Conservation (phyloP, 64 coral and sea anemone species). For the Dendrophyllia cribrosa region DNA sequence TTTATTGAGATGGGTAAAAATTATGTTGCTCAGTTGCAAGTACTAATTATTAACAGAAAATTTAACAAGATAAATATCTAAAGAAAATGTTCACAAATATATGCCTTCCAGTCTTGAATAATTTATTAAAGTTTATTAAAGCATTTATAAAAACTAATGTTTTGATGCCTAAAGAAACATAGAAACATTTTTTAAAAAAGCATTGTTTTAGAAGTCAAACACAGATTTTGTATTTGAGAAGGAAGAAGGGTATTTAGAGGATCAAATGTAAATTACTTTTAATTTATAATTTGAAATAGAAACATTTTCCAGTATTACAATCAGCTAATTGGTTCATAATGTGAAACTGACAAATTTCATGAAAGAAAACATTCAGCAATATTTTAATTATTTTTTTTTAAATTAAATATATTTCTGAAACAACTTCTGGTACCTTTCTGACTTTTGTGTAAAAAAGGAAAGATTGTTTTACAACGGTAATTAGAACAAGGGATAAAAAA, state of each 20-base stretch:
- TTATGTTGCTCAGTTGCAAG: not conserved
- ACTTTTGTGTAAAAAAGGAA: not conserved
- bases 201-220: no score
- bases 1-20: not conserved
- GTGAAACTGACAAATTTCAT: conserved; percentile 1
- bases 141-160: no score
- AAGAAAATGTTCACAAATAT: not conserved
- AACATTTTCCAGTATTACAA: not conserved
- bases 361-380: not conserved
- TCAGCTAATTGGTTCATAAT: not conserved
- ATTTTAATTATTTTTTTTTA: no score
- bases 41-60: not conserved
- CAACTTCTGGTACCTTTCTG: no score
- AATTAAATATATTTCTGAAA: no score
- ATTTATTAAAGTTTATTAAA: no score
- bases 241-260: not conserved
- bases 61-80: not conserved
- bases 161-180: no score
- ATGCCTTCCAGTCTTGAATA: no score
- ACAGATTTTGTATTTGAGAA: not conserved
- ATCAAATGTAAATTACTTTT: not conserved
- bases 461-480: not conserved
- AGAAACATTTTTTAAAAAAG: no score
- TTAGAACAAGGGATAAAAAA: not conserved
- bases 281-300: not conserved